phyloP scores from a whole-genome alignment of 2,797 vertebrate genomes.

The Phyllotis vaccarum region DNA sequence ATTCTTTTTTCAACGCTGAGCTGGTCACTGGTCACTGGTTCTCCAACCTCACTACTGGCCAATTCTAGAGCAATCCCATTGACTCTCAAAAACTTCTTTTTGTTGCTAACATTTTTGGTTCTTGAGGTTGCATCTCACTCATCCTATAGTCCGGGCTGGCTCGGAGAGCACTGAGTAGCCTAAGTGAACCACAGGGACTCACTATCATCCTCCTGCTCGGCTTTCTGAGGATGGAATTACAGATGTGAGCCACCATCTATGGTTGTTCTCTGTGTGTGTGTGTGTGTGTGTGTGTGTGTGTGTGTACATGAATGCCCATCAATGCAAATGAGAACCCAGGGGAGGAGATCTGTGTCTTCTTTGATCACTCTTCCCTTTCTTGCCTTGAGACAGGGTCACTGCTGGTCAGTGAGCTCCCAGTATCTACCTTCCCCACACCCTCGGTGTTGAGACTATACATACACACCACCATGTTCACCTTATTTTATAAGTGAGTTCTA shows the following conservation, averaged over 20 bases:
- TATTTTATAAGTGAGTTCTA: background rate
- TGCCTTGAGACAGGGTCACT: background rate
- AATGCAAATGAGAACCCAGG: background rate
- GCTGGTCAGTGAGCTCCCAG: background rate
- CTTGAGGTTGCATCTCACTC: background rate
- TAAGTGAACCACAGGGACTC: background rate
- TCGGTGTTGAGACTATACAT: background rate
- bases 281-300: background rate
- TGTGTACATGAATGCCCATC: background rate
- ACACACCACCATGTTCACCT: background rate
- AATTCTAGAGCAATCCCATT: background rate
- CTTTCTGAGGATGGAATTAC: background rate
- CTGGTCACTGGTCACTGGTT: background rate
- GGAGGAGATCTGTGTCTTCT: background rate
- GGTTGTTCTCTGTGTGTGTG: background rate
- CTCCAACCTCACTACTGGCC: accelerated
- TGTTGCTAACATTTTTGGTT: background rate
- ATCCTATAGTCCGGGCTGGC: background rate
- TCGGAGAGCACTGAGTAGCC: background rate
- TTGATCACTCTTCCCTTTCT: background rate
- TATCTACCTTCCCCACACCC: background rate
- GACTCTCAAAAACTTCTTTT: background rate
- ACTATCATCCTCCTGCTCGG: background rate
- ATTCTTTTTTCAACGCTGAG: conserved; percentile 4
- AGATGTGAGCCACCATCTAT: background rate